Base-by-base conservation (phyloP, 2,113 vertebrate genomes). In the Sus scrofa region DNA sequence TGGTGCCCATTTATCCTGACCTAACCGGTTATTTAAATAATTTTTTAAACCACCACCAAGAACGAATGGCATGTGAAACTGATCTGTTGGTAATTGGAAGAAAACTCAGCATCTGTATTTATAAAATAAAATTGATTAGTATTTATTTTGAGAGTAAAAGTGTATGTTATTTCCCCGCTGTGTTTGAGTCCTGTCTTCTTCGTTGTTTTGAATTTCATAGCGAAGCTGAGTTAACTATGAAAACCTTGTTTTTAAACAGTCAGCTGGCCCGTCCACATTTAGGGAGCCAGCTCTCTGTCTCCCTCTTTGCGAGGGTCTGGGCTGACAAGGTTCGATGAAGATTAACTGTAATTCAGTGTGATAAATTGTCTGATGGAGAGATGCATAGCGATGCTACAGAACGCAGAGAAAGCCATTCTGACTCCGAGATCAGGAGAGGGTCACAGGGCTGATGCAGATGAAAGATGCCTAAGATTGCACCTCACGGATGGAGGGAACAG, bases 61-160 rank as follows among this genome's bases (percentile, higher is more conserved):
- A 97, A 97, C 96, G 98, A 98, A 97, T 96, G 97, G 96, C 97
- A 98, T 97, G 54, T 97, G 97, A 92, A 98, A 98, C 78, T 94
- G 86, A 91, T 96, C 70, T 97, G 96, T 98, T 97, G 97, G 95
- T 98, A 97, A 98, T 97, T 98, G 98, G 68, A 65, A 97, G 97
- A 97, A 97, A 98, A 98, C 88, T 96, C 77, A 85, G 97, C 98
- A 98, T 98, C 97, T 98, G 98, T 98, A 98, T 98, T 98, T 98
- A 98, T 98, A 97, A 98, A 98, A 98, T 98, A 98, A 99, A 99
- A 96, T 90, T 96, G 97, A 97, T 98, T 95, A 88, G 67, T 98
- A 98, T 98, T 98, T 98, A 98, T 97, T 97, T 96, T 97, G 96
- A 97, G 96, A 97, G 95, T 89, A 91, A 88, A 92, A 97, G 67